These are phyloP conservation scores for Apantesis nais DNA, from an alignment of 2,888 invertebrate genomes.

Conservation along the genomic window DNA sequence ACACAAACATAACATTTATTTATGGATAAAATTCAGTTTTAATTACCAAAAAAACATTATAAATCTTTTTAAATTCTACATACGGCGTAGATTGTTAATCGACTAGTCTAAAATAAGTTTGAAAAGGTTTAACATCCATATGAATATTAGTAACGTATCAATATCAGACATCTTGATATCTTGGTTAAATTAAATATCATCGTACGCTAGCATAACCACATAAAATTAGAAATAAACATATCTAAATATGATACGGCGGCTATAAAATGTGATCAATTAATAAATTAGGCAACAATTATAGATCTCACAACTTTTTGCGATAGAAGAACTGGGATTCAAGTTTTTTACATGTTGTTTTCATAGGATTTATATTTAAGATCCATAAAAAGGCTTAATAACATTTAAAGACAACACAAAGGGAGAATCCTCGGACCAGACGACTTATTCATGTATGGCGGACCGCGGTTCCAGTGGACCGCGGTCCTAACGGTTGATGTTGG, in stretches of 20 bases:
- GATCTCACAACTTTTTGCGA: constrained; percentile 1
- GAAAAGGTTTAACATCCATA: not conserved
- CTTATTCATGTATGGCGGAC: too few relatives aligned
- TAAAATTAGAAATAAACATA: not conserved
- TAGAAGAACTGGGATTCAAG: not conserved
- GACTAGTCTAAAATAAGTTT: not conserved
- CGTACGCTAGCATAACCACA: not conserved
- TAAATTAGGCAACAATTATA: not conserved
- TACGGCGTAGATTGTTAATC: not conserved
- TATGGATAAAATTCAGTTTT: not conserved
- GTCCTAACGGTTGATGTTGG: too few relatives aligned
- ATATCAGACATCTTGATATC: not conserved
- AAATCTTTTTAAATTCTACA: not conserved
- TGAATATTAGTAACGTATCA: not conserved
- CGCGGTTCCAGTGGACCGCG: too few relatives aligned
- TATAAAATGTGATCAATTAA: constrained; percentile 1
- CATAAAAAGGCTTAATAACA: not conserved
- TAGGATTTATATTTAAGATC: not conserved
- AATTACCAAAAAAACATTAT: not conserved
- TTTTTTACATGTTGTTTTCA: not conserved
- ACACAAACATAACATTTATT: not conserved
- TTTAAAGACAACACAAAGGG: too few relatives aligned
- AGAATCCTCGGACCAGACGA: too few relatives aligned
- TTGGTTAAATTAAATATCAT: not conserved
- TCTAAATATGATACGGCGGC: not conserved